Evolutionary conservation across 2,797 vertebrate genomes (phyloP).

Genomic region (Hafferia zeledoni): DNA sequence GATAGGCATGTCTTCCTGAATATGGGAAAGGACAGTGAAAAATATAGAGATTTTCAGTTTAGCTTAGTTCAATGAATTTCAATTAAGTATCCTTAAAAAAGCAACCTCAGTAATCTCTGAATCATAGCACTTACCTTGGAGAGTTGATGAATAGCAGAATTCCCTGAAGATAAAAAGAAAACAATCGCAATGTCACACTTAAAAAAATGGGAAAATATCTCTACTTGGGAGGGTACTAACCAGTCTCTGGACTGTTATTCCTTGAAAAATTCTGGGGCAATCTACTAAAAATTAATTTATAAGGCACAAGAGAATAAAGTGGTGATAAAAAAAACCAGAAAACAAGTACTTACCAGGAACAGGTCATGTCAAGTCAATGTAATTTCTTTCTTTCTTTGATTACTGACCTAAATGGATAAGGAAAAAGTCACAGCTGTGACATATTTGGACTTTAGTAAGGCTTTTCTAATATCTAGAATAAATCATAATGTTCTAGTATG

Average conservation of each 20-base stretch:
- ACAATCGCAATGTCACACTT: not conserved
- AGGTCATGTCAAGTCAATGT: not conserved
- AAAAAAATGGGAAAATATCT: not conserved
- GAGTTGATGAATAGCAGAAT: not conserved
- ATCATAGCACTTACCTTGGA: not conserved
- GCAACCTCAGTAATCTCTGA: not conserved
- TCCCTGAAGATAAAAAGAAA: not conserved
- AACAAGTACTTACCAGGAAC: not conserved
- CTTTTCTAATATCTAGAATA: not conserved
- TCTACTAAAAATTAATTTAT: not conserved
- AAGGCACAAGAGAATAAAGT: not conserved
- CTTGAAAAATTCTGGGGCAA: not conserved
- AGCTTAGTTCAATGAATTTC: not conserved
- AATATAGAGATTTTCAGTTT: slow-evolving; percentile 15
- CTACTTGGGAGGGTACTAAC: not conserved
- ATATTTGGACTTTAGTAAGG: not conserved
- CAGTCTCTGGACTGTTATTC: not conserved
- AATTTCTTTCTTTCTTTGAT: not conserved
- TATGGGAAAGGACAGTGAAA: not conserved
- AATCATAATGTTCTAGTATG: not conserved
- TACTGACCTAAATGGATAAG: not conserved
- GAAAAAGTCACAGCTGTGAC: not conserved
- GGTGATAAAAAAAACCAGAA: not conserved
- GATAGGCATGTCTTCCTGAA: not conserved
- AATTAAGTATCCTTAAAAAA: slow-evolving; percentile 4